These are phyloP conservation scores for Phoxinus phoxinus DNA, from an alignment of 2,113 vertebrate species.

Conservation along the genomic window DNA sequence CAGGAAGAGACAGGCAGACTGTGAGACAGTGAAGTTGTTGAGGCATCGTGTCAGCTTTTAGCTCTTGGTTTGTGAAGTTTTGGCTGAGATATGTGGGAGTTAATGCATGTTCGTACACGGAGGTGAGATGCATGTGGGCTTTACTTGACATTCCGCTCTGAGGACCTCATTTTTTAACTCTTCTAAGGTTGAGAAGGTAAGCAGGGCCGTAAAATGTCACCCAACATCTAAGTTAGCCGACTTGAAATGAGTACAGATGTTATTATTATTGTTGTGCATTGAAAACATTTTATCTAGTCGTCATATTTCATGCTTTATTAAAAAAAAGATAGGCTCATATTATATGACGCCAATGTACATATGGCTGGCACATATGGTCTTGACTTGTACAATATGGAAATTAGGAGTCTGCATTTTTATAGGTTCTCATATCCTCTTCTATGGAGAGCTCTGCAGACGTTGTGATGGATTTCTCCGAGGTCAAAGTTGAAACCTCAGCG, in stretches of 20 bases:
- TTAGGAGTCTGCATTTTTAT: neutral
- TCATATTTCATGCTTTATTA: neutral
- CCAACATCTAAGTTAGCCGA: neutral
- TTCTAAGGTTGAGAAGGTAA: slow-evolving; percentile 51
- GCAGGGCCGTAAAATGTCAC: slow-evolving; percentile 6
- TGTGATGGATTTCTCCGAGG: slow-evolving; percentile 47
- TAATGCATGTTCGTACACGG: slow-evolving; percentile 41
- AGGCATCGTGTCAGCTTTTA: slow-evolving; percentile 31
- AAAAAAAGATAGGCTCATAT: no score
- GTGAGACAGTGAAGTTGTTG: slow-evolving; percentile 45
- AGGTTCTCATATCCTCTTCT: slow-evolving; percentile 54
- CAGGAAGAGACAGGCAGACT: slow-evolving; percentile 67
- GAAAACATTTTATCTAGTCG: neutral
- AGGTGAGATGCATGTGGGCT: slow-evolving; percentile 63
- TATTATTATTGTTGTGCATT: neutral
- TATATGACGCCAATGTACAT: no score
- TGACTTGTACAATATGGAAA: slow-evolving; percentile 24
- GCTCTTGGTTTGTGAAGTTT: slow-evolving; percentile 25
- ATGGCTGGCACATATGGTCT: neutral
- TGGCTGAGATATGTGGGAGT: slow-evolving; percentile 60
- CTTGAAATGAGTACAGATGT: neutral
- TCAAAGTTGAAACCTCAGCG: slow-evolving; percentile 63
- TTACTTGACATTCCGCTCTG: slow-evolving; percentile 10
- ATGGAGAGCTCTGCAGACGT: slow-evolving; percentile 50
- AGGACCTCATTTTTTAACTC: slow-evolving; percentile 39